phyloP scores from a whole-genome alignment of 2,888 invertebrate genomes.

The Thecophora atra region DNA sequence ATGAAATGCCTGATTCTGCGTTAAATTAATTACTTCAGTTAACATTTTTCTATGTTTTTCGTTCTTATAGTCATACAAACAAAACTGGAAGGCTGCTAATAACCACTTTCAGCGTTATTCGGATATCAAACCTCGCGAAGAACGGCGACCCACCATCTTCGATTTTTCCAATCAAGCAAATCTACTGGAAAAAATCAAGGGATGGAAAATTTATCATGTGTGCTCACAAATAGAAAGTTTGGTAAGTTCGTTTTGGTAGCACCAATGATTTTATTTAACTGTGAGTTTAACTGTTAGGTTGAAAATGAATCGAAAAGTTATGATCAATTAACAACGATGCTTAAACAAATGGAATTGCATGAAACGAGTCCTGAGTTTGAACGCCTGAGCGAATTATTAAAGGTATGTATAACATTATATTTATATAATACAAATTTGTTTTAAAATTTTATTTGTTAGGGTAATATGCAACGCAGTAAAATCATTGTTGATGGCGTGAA shows the following conservation, averaged over 20 bases:
- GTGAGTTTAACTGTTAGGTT: constrained; percentile 59
- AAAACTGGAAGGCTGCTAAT: constrained; percentile 77
- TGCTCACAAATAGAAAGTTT: constrained; percentile 93
- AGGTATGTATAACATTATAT: constrained; percentile 65
- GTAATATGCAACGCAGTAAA: constrained; percentile 93
- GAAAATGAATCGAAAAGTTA: constrained; percentile 69
- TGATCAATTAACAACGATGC: constrained; percentile 59
- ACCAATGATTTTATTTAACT: background rate
- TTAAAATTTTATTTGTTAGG: constrained; percentile 68
- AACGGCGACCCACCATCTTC: constrained; percentile 83
- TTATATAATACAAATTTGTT: background rate
- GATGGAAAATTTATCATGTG: constrained; percentile 94
- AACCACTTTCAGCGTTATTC: constrained; percentile 79
- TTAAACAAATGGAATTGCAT: constrained; percentile 66
- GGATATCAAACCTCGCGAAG: constrained; percentile 89
- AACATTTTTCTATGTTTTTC: background rate
- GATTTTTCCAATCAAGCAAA: constrained; percentile 90
- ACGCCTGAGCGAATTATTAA: constrained; percentile 72
- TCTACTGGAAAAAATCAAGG: constrained; percentile 87
- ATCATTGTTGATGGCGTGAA: constrained; percentile 91
- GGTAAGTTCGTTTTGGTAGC: constrained; percentile 67
- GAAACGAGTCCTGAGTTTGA: constrained; percentile 67
- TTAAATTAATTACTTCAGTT: background rate
- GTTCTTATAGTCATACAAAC: constrained; percentile 70
- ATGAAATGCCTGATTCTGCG: background rate